These are phyloP conservation scores for Liasis olivaceus DNA, from an alignment of 2,797 vertebrate genomes.

Conservation along the genomic window DNA sequence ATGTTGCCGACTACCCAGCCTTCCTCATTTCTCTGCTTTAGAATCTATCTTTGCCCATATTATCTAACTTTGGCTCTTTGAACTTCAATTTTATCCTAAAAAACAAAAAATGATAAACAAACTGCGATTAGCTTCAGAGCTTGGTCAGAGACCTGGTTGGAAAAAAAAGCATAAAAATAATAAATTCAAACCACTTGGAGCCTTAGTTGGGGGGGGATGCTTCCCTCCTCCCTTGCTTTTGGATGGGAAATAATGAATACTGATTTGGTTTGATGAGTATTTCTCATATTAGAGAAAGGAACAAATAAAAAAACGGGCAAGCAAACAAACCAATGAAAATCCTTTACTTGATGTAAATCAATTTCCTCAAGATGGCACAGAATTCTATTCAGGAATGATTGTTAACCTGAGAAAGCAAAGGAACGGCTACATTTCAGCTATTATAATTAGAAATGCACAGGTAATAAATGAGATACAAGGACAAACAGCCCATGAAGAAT, in stretches of 20 bases:
- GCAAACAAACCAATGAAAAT: not conserved
- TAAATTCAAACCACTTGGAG: not conserved
- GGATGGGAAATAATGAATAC: not conserved
- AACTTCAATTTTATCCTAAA: not conserved
- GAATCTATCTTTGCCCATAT: not conserved
- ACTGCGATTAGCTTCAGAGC: not conserved
- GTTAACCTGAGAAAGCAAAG: constrained; percentile 42
- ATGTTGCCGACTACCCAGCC: too few relatives aligned
- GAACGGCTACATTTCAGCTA: constrained; percentile 56
- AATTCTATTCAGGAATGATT: constrained; percentile 30
- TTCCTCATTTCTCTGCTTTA: too few relatives aligned
- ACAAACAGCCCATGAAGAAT: constrained; percentile 57
- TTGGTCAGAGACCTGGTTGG: not conserved
- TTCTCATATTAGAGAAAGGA: not conserved
- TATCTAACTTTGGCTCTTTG: not conserved
- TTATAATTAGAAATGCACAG: constrained; percentile 60
- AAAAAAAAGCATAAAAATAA: constrained; percentile 7
- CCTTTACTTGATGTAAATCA: constrained; percentile 11
- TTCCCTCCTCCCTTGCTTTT: not conserved
- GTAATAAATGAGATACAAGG: constrained; percentile 58
- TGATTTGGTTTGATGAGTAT: not conserved
- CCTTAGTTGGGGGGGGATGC: not conserved
- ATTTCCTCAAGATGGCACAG: not conserved
- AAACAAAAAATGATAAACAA: not conserved
- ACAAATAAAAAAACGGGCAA: not conserved